phyloP scores from a whole-genome alignment of 2,113 vertebrate species.

The Spilogale gracilis region DNA sequence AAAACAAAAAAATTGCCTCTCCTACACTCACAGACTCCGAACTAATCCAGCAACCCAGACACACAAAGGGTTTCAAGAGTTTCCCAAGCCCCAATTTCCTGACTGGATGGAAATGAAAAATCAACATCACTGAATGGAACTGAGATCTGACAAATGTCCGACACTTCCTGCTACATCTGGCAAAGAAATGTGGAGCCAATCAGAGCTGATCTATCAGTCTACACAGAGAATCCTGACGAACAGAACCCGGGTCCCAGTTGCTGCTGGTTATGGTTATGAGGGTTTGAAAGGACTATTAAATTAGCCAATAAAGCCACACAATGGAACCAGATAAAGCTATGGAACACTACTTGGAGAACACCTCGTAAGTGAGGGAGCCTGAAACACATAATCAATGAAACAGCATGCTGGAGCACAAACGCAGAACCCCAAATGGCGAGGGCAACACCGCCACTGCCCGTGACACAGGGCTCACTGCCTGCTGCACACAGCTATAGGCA shows the following conservation, averaged over 20 bases:
- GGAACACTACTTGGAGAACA: not conserved
- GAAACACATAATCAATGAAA: not conserved
- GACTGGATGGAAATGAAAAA: slow-evolving; percentile 64
- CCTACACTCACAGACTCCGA: not conserved
- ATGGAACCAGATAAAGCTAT: not conserved
- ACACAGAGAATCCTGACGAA: not conserved
- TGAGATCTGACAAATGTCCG: slow-evolving; percentile 55
- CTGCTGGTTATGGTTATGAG: not conserved
- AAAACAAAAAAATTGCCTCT: not conserved
- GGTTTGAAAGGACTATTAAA: not conserved
- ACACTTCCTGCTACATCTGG: slow-evolving; percentile 1
- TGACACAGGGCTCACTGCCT: rapidly evolving
- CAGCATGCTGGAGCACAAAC: not conserved
- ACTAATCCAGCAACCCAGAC: not conserved
- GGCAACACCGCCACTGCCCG: rapidly evolving
- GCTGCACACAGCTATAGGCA: not conserved
- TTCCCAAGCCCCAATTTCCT: slow-evolving; percentile 56
- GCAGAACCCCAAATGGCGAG: not conserved
- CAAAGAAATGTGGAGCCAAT: not conserved
- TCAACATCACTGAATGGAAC: slow-evolving; percentile 45
- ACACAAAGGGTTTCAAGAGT: slow-evolving; percentile 29
- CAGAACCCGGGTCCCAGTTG: not conserved
- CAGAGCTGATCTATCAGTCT: not conserved
- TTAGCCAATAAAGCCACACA: not conserved
- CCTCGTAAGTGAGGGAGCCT: not conserved